Evolutionary conservation across 2,888 invertebrate species (phyloP).

Genomic region (Tanytarsus gracilentus): DNA sequence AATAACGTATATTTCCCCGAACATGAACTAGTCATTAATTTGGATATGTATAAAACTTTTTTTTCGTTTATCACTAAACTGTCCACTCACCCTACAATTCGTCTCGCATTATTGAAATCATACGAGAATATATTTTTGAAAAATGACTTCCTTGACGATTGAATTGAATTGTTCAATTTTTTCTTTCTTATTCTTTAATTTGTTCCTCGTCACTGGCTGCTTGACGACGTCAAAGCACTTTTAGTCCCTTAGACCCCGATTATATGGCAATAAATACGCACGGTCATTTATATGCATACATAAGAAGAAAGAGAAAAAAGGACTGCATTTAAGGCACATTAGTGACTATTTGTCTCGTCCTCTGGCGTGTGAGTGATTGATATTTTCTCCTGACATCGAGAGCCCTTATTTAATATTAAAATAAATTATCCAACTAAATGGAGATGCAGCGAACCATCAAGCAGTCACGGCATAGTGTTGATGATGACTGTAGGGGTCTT

Average conservation of each 20-base stretch:
- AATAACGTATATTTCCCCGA: too few species aligned
- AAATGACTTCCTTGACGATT: conserved; percentile 25
- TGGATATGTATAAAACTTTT: too few species aligned
- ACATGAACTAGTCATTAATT: too few species aligned
- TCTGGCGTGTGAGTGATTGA: conserved; percentile 16
- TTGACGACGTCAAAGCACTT: not conserved
- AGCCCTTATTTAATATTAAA: conserved; percentile 23
- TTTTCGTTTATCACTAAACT: too few species aligned
- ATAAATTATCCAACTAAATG: conserved; percentile 20
- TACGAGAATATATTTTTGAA: not conserved
- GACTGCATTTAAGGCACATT: conserved; percentile 23
- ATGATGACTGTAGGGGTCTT: not conserved
- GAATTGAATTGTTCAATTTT: conserved; percentile 16
- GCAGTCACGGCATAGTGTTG: not conserved
- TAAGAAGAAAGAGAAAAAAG: not conserved
- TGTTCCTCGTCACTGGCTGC: conserved; percentile 17
- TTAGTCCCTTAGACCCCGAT: not conserved
- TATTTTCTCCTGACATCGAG: conserved; percentile 10
- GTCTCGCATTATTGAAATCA: not conserved
- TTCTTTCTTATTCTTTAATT: not conserved
- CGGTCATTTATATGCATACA: not conserved
- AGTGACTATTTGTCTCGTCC: conserved; percentile 22
- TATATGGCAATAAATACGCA: not conserved
- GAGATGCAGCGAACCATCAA: conserved; percentile 12
- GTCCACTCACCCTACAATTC: not conserved